Percentiles rank a stretch among this genome's conserved stretches.
Conservation (phyloP, 2,888 invertebrate genomes). For the Agriopis leucophaearia region DNA sequence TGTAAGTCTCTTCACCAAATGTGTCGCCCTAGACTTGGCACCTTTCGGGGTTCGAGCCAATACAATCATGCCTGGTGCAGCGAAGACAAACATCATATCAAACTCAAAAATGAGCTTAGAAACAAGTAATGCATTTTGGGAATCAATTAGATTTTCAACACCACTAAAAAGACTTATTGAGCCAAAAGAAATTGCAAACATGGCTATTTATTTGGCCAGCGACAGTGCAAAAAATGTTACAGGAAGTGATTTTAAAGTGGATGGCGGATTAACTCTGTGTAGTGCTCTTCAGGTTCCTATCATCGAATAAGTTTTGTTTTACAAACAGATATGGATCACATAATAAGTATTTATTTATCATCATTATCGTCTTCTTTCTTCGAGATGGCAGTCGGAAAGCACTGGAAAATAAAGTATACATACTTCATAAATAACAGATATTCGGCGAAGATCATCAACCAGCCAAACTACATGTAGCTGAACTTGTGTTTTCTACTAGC, state of each 20-base stretch:
- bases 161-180: slow-evolving; percentile 2
- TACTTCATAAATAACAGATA: too few relatives aligned
- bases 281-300: background rate
- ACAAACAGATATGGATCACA: too few relatives aligned
- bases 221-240: slow-evolving; percentile 5
- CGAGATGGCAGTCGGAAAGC: too few relatives aligned
- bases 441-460: too few relatives aligned
- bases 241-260: slow-evolving; percentile 4
- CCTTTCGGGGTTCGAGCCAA: slow-evolving; percentile 88
- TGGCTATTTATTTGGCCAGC: slow-evolving; percentile 8
- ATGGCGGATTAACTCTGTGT: background rate
- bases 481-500: too few relatives aligned
- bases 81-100: slow-evolving; percentile 62
- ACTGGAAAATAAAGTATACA: too few relatives aligned
- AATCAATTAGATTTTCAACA: background rate
- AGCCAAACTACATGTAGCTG: too few relatives aligned
- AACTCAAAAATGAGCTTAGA: background rate
- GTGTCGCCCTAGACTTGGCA: slow-evolving; percentile 89
- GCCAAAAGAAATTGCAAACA: slow-evolving; percentile 3
- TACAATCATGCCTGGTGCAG: slow-evolving; percentile 90
- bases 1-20: slow-evolving; percentile 90
- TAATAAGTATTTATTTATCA: too few relatives aligned
- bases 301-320: background rate
- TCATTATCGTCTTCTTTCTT: too few relatives aligned
- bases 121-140: background rate